Evolutionary conservation across 2,888 invertebrate genomes (phyloP), one percentile per base, ranked within the genome.

Genomic region (Ganaspis brasiliensis): DNA sequence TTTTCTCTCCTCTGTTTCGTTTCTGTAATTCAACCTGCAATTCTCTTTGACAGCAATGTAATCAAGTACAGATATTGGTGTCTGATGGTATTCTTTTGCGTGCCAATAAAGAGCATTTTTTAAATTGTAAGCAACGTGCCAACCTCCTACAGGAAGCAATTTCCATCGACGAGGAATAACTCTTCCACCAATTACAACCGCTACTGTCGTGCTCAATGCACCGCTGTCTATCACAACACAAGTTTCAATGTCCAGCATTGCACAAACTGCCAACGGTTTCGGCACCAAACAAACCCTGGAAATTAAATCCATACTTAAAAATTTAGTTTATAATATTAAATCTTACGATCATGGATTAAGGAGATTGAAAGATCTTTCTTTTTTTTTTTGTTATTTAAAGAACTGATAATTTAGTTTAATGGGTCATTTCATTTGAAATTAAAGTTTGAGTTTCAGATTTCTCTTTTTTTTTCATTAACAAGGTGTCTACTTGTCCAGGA

Each of bases 191-290:
- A 92, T 87, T 10, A 92, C 90, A 59, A 92, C 91, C 16, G 91
- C 90, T 2, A 92, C 92, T 6, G 91, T 91, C 56, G 92, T 92
- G 77, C 90, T 92, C 14, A 91, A 79, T 67, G 92, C 92, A 63
- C 92, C 92, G 80, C 92, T 92, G 74, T 92, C 92, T 26, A 92
- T 87, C n/a, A 92, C 91, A 14, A 92, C 88, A 72, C 92, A 92
- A 12, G 92, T 92, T 77, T 92, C 91, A 9, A 91, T 83, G 55
- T 89, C 90, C 59, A 91, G 76, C 88, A 92, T 90, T 12, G 90
- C 90, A 79, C 92, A 90, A 26, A 90, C 89, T 79, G 91, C 91
- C 73, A 92, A 80, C 74, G 92, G 92, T 81, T 92, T 92, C 49
- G 92, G 91, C 26, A 91, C 90, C 56, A 92, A 81, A 67, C 92